A percentile compares a stretch with the other conserved stretches of the same genome.
phyloP scores from a whole-genome alignment of 2,888 invertebrate species.

The Kryphioiulus occultus region DNA sequence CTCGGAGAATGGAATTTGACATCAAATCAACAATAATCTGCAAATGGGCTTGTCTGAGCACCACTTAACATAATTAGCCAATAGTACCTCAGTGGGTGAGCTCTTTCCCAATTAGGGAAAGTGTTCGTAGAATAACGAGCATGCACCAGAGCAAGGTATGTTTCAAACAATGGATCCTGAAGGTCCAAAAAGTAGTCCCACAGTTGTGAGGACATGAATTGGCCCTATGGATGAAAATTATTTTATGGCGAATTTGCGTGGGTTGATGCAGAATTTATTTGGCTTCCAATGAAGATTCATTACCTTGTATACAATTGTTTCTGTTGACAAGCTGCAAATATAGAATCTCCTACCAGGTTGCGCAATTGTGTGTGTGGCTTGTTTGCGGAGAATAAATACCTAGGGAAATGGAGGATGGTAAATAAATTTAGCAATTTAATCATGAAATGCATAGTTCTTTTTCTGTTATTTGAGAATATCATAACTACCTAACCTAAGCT shows the following conservation, averaged over 20 bases:
- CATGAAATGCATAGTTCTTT: neutral
- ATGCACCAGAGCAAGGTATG: conserved; percentile 95
- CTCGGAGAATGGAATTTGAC: no score
- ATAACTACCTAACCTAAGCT: no score
- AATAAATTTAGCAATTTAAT: neutral
- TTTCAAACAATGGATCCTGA: conserved; percentile 73
- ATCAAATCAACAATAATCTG: no score
- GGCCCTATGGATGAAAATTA: conserved; percentile 70
- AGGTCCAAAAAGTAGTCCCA: conserved; percentile 78
- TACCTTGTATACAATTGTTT: conserved; percentile 91
- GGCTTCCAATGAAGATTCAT: neutral
- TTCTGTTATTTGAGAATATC: no score
- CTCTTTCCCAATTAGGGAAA: conserved; percentile 99
- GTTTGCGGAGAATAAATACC: conserved; percentile 92
- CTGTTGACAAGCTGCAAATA: conserved; percentile 91
- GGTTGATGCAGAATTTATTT: neutral
- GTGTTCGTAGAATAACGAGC: conserved; percentile 99
- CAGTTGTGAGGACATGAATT: conserved; percentile 93
- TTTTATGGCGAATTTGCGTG: neutral
- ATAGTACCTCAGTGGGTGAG: conserved; percentile 89
- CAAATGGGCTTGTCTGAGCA: no score
- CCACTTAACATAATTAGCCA: neutral
- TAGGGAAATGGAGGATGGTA: conserved; percentile 62
- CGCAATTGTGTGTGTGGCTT: conserved; percentile 86
- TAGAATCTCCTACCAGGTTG: conserved; percentile 86